These are phyloP conservation scores for Cheilosia urbana DNA, from an alignment of 2,888 invertebrate genomes.

Conservation along the genomic window DNA sequence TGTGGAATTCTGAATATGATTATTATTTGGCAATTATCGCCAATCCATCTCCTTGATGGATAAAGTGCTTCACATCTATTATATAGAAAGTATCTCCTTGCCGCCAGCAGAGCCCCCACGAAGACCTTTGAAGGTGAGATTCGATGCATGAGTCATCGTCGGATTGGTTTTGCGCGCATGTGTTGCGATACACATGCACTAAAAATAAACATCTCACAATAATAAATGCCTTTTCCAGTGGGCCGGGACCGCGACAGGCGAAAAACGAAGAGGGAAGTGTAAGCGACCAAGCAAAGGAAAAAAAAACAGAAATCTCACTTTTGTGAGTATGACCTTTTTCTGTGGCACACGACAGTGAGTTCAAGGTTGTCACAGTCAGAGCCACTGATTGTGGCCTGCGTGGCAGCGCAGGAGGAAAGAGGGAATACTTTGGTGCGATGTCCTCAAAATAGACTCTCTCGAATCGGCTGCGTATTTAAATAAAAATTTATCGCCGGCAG, in stretches of 20 bases:
- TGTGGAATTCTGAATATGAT: conserved; percentile 16
- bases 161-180: conserved; percentile 73
- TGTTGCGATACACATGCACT: conserved; percentile 71
- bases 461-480: conserved; percentile 33
- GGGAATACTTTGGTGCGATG: conserved; percentile 44
- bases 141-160: conserved; percentile 72
- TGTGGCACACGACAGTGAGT: conserved; percentile 67
- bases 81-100: conserved; percentile 57
- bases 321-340: conserved; percentile 73
- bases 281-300: conserved; percentile 35
- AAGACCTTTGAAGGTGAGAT: conserved; percentile 75
- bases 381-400: conserved; percentile 51
- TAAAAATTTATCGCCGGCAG: conserved; percentile 5
- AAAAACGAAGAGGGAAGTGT: conserved; percentile 30
- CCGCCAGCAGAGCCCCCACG: conserved; percentile 41
- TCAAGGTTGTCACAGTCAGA: conserved; percentile 71
- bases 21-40: conserved; percentile 68
- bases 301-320: conserved; percentile 66
- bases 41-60: conserved; percentile 50
- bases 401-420: conserved; percentile 23
- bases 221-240: conserved; percentile 71
- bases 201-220: conserved; percentile 74
- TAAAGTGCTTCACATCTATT: conserved; percentile 49
- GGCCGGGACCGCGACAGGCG: too few relatives aligned
- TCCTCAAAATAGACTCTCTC: conserved; percentile 65